These are phyloP conservation scores for Ichneumon xanthorius DNA, from an alignment of 2,888 invertebrate genomes.

Conservation along the genomic window DNA sequence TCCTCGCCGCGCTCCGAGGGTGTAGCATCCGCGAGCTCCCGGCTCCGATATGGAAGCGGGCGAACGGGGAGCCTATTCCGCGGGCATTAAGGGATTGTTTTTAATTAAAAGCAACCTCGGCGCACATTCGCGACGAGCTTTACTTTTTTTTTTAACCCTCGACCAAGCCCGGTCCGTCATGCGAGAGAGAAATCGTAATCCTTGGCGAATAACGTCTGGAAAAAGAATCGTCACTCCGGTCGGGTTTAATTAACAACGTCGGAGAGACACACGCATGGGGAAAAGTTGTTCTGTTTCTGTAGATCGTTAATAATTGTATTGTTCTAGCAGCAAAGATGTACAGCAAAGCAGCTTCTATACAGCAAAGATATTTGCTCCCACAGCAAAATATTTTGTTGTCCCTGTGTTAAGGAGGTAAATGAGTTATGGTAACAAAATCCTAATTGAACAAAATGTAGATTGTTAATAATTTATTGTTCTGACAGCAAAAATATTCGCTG, in stretches of 20 bases:
- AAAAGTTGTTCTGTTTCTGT: too few relatives aligned
- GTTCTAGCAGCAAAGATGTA: too few relatives aligned
- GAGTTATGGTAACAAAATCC: too few relatives aligned
- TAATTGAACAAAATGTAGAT: too few relatives aligned
- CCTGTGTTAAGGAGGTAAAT: too few relatives aligned
- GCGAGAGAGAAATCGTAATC: constrained; percentile 47
- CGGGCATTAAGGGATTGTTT: constrained; percentile 76
- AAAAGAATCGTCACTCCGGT: constrained; percentile 9
- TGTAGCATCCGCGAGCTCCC: constrained; percentile 32
- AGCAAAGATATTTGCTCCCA: too few relatives aligned
- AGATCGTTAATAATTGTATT: too few relatives aligned
- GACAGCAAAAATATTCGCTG: too few relatives aligned
- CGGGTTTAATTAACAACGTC: constrained; percentile 29
- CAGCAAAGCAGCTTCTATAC: too few relatives aligned
- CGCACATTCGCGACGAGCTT: constrained; percentile 47
- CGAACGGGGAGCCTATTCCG: constrained; percentile 34
- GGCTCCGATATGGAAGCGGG: constrained; percentile 13
- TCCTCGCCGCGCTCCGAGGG: constrained; percentile 47
- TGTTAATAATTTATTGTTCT: too few relatives aligned
- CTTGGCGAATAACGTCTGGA: constrained; percentile 39
- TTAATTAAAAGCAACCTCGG: constrained; percentile 78
- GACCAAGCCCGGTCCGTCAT: background rate
- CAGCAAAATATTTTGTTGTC: too few relatives aligned
- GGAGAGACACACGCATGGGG: background rate
- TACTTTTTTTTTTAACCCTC: constrained; percentile 43